phyloP scores from a whole-genome alignment of 2,113 vertebrate genomes.

The Phyllostomus discolor region DNA sequence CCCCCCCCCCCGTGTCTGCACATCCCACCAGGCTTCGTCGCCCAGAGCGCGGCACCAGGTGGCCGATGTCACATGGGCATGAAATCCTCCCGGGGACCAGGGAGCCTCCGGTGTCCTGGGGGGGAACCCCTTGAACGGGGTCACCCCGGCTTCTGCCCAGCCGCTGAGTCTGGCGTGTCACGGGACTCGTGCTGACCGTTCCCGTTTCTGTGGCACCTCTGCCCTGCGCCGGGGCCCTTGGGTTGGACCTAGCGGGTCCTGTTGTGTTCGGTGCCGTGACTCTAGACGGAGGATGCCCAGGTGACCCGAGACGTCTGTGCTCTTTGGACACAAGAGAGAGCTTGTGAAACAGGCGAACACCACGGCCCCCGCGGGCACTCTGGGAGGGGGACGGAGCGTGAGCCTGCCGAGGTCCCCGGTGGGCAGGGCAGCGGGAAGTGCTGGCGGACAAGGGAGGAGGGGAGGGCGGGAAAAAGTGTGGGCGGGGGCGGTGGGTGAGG shows the following conservation, averaged over 20 bases:
- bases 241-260: not conserved
- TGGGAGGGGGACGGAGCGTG: no score
- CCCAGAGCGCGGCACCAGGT: rapidly evolving
- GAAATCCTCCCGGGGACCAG: not conserved
- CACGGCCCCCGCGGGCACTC: not conserved
- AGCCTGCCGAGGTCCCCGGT: rapidly evolving
- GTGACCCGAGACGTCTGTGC: not conserved
- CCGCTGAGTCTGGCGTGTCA: rapidly evolving
- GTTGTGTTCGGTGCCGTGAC: not conserved
- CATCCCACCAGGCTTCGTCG: no score
- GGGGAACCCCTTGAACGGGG: rapidly evolving
- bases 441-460: rapidly evolving
- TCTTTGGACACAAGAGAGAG: no score
- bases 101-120: not conserved
- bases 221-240: not conserved
- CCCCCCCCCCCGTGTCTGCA: not conserved
- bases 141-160: rapidly evolving
- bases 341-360: rapidly evolving
- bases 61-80: rapidly evolving
- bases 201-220: rapidly evolving
- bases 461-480: rapidly evolving
- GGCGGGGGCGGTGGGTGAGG: not conserved
- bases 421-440: no score
- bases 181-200: no score
- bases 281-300: not conserved